Base-by-base conservation (phyloP, 2,888 invertebrate species). In the Busseola fusca region DNA sequence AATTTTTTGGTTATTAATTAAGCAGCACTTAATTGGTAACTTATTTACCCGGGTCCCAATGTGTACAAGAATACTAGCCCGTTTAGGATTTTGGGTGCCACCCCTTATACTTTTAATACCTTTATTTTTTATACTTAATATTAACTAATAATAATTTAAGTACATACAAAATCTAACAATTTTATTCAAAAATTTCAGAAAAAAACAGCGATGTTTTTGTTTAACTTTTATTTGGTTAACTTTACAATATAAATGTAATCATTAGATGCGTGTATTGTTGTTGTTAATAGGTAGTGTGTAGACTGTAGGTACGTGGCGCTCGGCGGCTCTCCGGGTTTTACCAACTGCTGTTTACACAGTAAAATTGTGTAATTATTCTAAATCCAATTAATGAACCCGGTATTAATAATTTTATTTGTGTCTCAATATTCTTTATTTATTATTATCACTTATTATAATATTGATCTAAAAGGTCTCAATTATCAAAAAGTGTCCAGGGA, bases 271-370 rank as follows among this genome's bases (percentile, higher is more conserved):
- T 58, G 18, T 50, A n/a, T 52, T 70, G 45, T 69, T 70, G 45
- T 69, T 76, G 30, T 67, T 56, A 40, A n/a, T 78, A 64, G 57
- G 63, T 54, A 74, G 30, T 54, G 25, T 34, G 34, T 34, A 7
- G 34, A n/a, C n/a, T 69, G 27, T 58, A 50, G 21, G 14, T 69
- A 66, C 40, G 48, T 60, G 60, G 62, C 42, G 68, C 63, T 25
- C 58, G 37, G 76, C 27, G 52, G 66, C 59, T 80, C 75, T 77
- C 81, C 77, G 82, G 83, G 81, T 77, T 83, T 83, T 81, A 79
- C 83, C 83, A 72, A 34, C 45, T 64, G 14, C 30, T 67, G 69
- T 63, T 56, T 65, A 45, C 27, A 65, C 59, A 70, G 56, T 68
- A 70, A 57, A 73, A 75, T 75, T 70, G 58, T 80, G 30, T 78